A percentile compares a stretch with the other conserved stretches of the same genome.
Conservation (phyloP, 2,797 vertebrate genomes). For the Phylloscopus collybita region DNA sequence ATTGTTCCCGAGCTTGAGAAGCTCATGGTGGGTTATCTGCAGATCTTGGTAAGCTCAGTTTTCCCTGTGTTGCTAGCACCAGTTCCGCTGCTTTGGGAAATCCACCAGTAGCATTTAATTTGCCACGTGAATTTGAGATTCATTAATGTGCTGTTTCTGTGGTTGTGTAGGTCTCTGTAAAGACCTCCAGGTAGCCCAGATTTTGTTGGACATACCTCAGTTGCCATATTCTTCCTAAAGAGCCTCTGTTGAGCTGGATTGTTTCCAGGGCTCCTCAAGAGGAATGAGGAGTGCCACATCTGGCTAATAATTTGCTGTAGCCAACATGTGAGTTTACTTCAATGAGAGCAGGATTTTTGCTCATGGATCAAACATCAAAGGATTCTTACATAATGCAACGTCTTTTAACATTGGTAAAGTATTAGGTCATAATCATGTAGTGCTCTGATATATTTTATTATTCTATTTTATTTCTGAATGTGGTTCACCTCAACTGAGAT, state of each 20-base stretch:
- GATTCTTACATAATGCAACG: not conserved
- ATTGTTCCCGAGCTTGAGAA: not conserved
- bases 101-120: not conserved
- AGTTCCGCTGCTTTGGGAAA: not conserved
- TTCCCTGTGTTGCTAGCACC: not conserved
- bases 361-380: constrained; percentile 38
- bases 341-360: not conserved
- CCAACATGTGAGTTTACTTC: not conserved
- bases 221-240: not conserved
- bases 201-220: not conserved
- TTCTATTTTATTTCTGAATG: constrained; percentile 30
- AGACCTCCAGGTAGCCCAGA: not conserved
- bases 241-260: not conserved
- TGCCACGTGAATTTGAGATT: not conserved
- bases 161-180: not conserved
- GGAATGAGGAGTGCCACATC: not conserved
- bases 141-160: not conserved
- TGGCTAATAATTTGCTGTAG: not conserved
- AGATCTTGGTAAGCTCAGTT: not conserved
- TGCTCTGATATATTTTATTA: not conserved
- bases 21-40: not conserved
- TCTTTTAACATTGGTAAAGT: not conserved
- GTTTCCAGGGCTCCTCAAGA: not conserved
- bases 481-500: not conserved
- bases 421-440: constrained; percentile 23